phyloP scores from a whole-genome alignment of 2,113 vertebrate genomes.

The Coturnix japonica region DNA sequence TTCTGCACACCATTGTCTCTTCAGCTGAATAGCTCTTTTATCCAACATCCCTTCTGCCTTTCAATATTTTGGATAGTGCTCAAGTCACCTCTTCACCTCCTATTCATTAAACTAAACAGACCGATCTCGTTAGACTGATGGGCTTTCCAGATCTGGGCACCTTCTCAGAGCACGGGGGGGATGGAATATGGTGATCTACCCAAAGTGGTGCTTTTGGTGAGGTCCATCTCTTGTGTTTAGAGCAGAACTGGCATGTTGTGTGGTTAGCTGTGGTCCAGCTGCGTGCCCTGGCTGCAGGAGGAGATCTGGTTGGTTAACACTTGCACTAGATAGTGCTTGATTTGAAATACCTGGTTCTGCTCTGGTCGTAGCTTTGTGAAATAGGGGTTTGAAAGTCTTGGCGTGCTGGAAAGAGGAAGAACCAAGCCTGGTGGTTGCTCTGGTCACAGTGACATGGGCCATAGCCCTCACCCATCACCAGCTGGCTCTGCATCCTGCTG shows the following conservation, averaged over 20 bases:
- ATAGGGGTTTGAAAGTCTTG: neutral
- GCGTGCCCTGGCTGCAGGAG: neutral
- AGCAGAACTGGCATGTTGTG: neutral
- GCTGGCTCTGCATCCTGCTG: neutral
- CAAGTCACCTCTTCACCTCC: constrained; percentile 43
- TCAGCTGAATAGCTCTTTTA: neutral
- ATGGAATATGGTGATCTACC: neutral
- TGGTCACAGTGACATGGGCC: neutral
- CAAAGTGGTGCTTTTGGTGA: neutral
- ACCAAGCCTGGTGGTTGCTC: neutral
- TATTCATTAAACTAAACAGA: constrained; percentile 48
- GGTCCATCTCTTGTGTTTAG: neutral
- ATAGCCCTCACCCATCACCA: neutral
- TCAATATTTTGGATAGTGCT: constrained; percentile 31
- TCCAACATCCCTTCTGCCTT: constrained; percentile 28
- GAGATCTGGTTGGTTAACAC: neutral
- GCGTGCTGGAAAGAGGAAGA: neutral
- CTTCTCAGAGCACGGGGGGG: neutral
- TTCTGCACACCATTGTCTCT: neutral
- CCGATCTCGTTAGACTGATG: neutral
- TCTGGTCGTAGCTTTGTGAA: neutral
- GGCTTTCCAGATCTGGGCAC: neutral
- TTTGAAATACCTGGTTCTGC: neutral
- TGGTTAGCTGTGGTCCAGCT: neutral
- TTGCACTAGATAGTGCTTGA: rapidly evolving